These are phyloP conservation scores for Hypercompe scribonia DNA, from an alignment of 2,888 invertebrate species.

Conservation along the genomic window DNA sequence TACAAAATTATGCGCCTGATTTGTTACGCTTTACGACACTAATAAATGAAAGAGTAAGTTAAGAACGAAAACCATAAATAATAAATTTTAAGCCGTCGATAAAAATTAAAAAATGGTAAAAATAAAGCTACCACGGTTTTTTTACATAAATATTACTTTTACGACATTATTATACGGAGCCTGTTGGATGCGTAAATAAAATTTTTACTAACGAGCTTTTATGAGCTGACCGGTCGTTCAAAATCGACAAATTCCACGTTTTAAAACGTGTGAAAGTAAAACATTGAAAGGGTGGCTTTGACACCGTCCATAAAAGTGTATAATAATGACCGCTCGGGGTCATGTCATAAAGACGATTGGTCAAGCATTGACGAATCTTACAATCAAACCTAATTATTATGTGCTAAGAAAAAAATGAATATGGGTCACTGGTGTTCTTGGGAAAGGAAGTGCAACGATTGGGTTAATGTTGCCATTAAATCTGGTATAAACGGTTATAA, in stretches of 20 bases:
- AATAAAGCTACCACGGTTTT: slow-evolving; percentile 48
- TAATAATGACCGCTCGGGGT: slow-evolving; percentile 72
- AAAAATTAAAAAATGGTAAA: slow-evolving; percentile 53
- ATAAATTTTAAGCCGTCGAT: slow-evolving; percentile 46
- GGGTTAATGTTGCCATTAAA: slow-evolving; percentile 30
- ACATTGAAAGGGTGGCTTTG: slow-evolving; percentile 72
- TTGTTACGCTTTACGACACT: slow-evolving; percentile 53
- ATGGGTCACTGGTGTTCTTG: slow-evolving; percentile 78
- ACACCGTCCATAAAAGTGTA: slow-evolving; percentile 67
- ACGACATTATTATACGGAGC: slow-evolving; percentile 80
- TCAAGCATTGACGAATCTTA: slow-evolving; percentile 79
- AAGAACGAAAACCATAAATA: slow-evolving; percentile 48
- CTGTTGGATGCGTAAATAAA: slow-evolving; percentile 59
- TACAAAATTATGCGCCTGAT: slow-evolving; percentile 47
- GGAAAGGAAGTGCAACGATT: slow-evolving; percentile 73
- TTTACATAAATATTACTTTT: slow-evolving; percentile 77
- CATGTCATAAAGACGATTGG: slow-evolving; percentile 78
- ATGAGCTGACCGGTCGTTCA: slow-evolving; percentile 75
- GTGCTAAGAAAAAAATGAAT: slow-evolving; percentile 68
- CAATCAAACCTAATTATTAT: slow-evolving; percentile 70
- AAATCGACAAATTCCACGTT: slow-evolving; percentile 74
- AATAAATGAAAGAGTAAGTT: slow-evolving; percentile 35
- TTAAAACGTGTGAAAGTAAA: slow-evolving; percentile 84
- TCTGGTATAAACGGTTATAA: slow-evolving; percentile 19
- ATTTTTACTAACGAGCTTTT: slow-evolving; percentile 70